Conservation (phyloP, 2,797 vertebrate species). For the Brotula barbata region DNA sequence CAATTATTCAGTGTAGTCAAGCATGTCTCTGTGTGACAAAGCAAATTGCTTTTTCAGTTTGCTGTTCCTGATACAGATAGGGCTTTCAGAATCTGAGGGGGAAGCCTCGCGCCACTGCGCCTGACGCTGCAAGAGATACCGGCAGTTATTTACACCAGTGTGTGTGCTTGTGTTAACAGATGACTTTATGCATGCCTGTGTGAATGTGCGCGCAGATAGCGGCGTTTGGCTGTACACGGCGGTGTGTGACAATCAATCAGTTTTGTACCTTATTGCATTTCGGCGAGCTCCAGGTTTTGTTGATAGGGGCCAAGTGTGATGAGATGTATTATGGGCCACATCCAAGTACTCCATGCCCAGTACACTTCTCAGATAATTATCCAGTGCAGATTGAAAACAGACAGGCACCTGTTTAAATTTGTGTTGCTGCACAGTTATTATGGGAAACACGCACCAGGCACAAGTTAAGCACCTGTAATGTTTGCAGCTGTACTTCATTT, state of each 20-base stretch:
- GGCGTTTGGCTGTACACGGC: slow-evolving; percentile 21
- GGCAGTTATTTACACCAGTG: slow-evolving; percentile 74
- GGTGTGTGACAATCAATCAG: slow-evolving; percentile 49
- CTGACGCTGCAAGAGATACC: slow-evolving; percentile 63
- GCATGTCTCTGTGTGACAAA: slow-evolving; percentile 84
- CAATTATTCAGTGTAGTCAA: slow-evolving; percentile 84
- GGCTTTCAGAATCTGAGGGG: slow-evolving; percentile 76
- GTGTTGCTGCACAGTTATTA: slow-evolving; percentile 22
- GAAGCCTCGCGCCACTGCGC: slow-evolving; percentile 69
- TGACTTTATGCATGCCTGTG: slow-evolving; percentile 47
- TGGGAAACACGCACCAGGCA: slow-evolving; percentile 8
- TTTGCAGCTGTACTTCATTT: slow-evolving; percentile 29
- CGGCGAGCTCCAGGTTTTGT: slow-evolving; percentile 37
- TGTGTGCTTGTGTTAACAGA: slow-evolving; percentile 66
- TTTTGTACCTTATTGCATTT: slow-evolving; percentile 34
- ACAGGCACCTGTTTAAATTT: slow-evolving; percentile 34
- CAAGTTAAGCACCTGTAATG: slow-evolving; percentile 24
- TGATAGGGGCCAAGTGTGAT: slow-evolving; percentile 33
- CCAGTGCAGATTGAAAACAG: slow-evolving; percentile 23
- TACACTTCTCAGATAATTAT: slow-evolving; percentile 31
- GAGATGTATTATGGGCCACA: slow-evolving; percentile 27
- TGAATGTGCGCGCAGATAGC: slow-evolving; percentile 40
- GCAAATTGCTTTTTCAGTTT: slow-evolving; percentile 84
- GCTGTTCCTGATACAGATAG: slow-evolving; percentile 80
- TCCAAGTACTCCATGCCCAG: slow-evolving; percentile 25